Evolutionary conservation across 2,888 invertebrate genomes (phyloP), one percentile per base, ranked within the genome.

Genomic region (Ganaspis brasiliensis): DNA sequence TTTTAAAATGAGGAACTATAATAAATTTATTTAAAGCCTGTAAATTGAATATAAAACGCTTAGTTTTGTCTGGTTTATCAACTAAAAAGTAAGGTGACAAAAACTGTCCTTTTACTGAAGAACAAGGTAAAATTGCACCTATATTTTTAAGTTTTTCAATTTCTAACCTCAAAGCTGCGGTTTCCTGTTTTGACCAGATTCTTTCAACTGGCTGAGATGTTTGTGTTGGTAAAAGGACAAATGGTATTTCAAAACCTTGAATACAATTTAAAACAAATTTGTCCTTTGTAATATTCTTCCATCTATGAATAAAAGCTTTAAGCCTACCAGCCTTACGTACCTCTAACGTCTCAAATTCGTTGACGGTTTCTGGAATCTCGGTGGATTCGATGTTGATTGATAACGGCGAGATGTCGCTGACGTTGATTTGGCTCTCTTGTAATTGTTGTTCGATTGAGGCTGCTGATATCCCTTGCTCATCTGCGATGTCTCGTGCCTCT

Each of bases 401-500:
- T 2, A 26, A 12, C 1, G 19, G 4, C 52, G 19, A 6, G 1
- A 52, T 52, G 16, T 3, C 8, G 52, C 1, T 16, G 16, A 16
- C n/a, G 3, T 52, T 0, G 16, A 59, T 24, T 24, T 59, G 1
- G 35, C n/a, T 9, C 59, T 59, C 59, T 24, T 59, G 14, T 6
- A 10, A 26, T 59, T 67, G 40, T 4, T n/a, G 14, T 67, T 40
- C 45, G 37, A 40, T 45, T 40, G 67, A 67, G 40, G 16, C 67
- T 12, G 9, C n/a, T n/a, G n/a, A n/a, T 14, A n/a, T 8, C n/a
- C 45, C 14, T 6, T 49, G 24, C 24, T 70, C 24, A 26, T 35
- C n/a, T 24, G 70, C 12, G 12, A 24, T 16, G n/a, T 70, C 70
- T 70, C 70, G 2, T 9, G 35, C 2, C 12, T 70, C 49, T 3